phyloP scores from a whole-genome alignment of 2,113 vertebrate species.

The Hyaena hyaena region DNA sequence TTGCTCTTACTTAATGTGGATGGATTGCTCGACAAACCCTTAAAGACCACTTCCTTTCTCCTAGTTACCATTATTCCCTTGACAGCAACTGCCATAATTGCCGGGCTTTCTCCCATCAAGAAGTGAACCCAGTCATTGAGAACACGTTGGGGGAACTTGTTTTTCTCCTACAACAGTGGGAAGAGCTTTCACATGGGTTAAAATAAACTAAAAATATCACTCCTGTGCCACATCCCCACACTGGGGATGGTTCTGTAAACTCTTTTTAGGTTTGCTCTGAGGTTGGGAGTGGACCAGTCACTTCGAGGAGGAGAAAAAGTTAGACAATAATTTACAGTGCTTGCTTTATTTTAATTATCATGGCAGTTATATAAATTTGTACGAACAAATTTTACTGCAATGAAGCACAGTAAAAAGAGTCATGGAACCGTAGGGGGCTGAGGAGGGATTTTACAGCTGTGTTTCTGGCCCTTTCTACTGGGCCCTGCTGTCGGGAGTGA shows the following conservation, averaged over 20 bases:
- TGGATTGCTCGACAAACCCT: background rate
- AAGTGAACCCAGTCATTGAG: background rate
- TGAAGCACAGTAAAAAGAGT: no score
- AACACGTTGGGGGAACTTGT: background rate
- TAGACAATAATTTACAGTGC: background rate
- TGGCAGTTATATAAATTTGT: background rate
- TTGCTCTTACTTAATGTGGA: background rate
- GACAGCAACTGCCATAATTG: background rate
- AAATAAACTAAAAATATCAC: background rate
- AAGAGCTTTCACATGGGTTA: background rate
- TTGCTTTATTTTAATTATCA: background rate
- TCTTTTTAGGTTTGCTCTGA: background rate
- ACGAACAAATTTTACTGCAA: background rate
- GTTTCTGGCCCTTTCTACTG: background rate
- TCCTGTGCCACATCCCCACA: background rate
- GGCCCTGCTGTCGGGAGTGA: background rate
- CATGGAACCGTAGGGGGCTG: background rate
- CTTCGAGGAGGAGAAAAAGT: background rate
- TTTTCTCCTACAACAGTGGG: background rate
- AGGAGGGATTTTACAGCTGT: background rate
- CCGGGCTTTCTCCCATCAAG: background rate
- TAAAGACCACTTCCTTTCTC: background rate
- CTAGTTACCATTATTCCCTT: background rate
- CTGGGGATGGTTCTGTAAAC: rapidly evolving
- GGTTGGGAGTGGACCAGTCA: background rate